A percentile compares a stretch with the other conserved stretches of the same genome.
Evolutionary conservation across 2,113 vertebrate species (phyloP).

Genomic region (Proteles cristata): DNA sequence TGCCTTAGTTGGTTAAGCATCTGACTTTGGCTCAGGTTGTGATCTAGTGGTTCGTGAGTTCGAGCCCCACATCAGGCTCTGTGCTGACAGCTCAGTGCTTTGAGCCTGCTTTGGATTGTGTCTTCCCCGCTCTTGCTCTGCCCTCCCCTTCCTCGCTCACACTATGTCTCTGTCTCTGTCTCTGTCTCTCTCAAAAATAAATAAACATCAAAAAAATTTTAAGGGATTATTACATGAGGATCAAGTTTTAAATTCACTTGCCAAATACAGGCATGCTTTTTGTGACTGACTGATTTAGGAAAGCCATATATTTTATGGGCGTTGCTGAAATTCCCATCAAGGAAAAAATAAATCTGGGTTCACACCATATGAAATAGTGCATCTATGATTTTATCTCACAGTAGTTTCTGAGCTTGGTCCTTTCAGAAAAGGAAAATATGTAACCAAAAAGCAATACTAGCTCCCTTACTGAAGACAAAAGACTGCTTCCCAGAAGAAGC

Average conservation of each 20-base stretch:
- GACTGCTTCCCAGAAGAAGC: conserved; percentile 8
- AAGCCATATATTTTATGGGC: conserved; percentile 57
- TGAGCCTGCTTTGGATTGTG: no score
- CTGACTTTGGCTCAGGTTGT: no score
- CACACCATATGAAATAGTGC: conserved; percentile 26
- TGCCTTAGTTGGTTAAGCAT: no score
- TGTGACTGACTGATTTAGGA: conserved; percentile 60
- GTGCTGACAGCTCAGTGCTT: no score
- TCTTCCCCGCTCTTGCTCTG: no score
- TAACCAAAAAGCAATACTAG: conserved; percentile 37
- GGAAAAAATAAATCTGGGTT: conserved; percentile 57
- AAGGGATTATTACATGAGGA: conserved; percentile 34
- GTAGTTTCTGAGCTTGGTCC: conserved; percentile 47
- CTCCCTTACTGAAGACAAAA: conserved; percentile 34
- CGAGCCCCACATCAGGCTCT: no score
- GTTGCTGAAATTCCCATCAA: conserved; percentile 57
- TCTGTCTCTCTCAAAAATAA: no score
- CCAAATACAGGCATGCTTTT: conserved; percentile 47
- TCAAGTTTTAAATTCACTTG: conserved; percentile 40
- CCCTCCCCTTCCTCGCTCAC: no score
- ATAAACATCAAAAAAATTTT: no score
- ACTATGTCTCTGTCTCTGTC: no score
- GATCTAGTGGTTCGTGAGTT: no score
- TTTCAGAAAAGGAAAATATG: conserved; percentile 55
- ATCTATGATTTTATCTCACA: conserved; percentile 58